Evolutionary conservation across 2,888 invertebrate genomes (phyloP), one percentile per base, ranked within the genome.

Genomic region (Fissipunctia ypsillon): DNA sequence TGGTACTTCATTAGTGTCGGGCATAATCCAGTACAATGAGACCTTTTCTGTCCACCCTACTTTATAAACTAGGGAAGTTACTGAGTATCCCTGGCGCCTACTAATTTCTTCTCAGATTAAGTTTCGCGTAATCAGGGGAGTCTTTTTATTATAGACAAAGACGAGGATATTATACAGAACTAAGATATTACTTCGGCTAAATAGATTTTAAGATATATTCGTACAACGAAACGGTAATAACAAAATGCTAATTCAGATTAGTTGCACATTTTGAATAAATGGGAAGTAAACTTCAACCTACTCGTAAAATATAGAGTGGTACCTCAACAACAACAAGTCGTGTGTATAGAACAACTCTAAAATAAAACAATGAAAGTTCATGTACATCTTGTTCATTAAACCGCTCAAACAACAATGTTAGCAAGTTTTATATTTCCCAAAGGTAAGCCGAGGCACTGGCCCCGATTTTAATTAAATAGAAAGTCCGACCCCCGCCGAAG

Each of bases 381-480:
- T 74, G 71, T 69, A 70, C 57, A 69, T 61, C 43, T 52, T 80
- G 84, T 87, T 84, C 75, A 75, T 84, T 86, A 84, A 81, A 79
- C 71, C 77, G 79, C 78, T 79, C 71, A 78, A 88, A 80, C 80
- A 87, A 83, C 81, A 83, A 75, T 81, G 75, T 79, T 77, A 60
- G 60, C 69, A 87, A 84, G 75, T 80, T 81, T 80, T 79, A 81
- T 85, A 85, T 88, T 84, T 80, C 83, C 87, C 86, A 85, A 82
- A 88, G 84, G 88, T 82, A 76, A 72, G 50, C 72, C 52, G 65
- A 76, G 77, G 77, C 69, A 60, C 65, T 80, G 72, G 68, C 75
- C 65, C 64, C 59, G 81, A 72, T 85, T 87, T 87, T 85, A 88
- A 87, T 87, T 88, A 88, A 88, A 87, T 75, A 88, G 69, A 84